These are phyloP conservation scores for Cerceris rybyensis DNA, from an alignment of 2,888 invertebrate species.

Conservation along the genomic window DNA sequence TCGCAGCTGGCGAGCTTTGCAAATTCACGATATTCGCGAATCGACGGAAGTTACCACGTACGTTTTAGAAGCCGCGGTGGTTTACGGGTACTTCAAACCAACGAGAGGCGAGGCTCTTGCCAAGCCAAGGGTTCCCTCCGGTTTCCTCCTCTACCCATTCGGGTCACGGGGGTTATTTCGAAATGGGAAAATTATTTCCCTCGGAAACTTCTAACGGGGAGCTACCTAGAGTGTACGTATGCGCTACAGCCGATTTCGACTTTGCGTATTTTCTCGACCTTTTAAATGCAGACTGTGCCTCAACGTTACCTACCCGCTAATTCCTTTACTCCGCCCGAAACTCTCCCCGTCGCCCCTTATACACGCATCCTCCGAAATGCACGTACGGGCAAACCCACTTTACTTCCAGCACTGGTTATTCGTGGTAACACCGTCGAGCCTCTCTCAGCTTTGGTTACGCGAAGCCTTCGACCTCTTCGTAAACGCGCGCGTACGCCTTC, in stretches of 20 bases:
- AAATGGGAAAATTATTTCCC: slow-evolving; percentile 72
- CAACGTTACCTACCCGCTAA: background rate
- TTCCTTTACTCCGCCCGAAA: background rate
- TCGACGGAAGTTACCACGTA: slow-evolving; percentile 67
- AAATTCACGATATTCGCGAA: slow-evolving; percentile 68
- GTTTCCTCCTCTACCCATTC: slow-evolving; percentile 28
- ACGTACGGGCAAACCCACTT: slow-evolving; percentile 17
- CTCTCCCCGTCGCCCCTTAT: background rate
- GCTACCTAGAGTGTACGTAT: slow-evolving; percentile 6
- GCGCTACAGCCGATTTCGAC: slow-evolving; percentile 38
- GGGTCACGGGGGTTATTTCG: slow-evolving; percentile 63
- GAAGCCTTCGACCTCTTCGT: background rate
- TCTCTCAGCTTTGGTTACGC: slow-evolving; percentile 5
- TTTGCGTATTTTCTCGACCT: slow-evolving; percentile 37
- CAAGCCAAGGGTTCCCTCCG: slow-evolving; percentile 41
- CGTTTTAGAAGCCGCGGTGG: slow-evolving; percentile 53
- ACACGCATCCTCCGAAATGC: background rate
- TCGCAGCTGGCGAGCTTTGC: slow-evolving; percentile 66
- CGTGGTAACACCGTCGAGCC: slow-evolving; percentile 17
- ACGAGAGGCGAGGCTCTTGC: slow-evolving; percentile 59
- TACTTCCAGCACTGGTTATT: slow-evolving; percentile 35
- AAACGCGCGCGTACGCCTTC: slow-evolving; percentile 18
- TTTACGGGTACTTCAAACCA: slow-evolving; percentile 63
- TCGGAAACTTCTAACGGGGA: slow-evolving; percentile 67
- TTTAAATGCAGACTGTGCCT: slow-evolving; percentile 43